Evolutionary conservation across 2,888 invertebrate genomes (phyloP), one percentile per base, ranked within the genome.

Genomic region (Tuta absoluta): DNA sequence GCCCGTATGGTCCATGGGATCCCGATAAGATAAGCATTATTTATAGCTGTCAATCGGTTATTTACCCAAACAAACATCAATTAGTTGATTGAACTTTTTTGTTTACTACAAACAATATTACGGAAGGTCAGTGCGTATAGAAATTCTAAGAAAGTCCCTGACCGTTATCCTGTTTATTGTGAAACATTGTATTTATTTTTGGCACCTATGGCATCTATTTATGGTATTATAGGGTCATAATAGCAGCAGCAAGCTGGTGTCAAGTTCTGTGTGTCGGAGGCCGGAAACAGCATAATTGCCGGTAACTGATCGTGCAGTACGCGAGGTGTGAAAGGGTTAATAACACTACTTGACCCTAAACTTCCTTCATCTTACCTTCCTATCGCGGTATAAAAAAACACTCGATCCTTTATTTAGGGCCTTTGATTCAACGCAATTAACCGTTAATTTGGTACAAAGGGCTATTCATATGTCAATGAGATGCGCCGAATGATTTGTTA

Each of bases 281-380:
- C 85, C 88, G 89, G 89, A 90, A 87, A 81, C 75, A 68, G 71
- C 71, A 81, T 90, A 89, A 90, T 89, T 87, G 84, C 79, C 79
- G 84, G 89, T 87, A 87, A 87, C 85, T 79, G 86, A 89, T 87
- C 85, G 82, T 78, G 82, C 80, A 83, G 83, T 85, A 84, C 84
- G 70, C 72, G 79, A 87, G 86, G 90, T 88, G 90, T 87, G 85
- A 89, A 87, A 84, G 87, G 89, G 87, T 89, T 89, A 90, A 89
- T 85, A 89, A 86, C 89, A 88, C 83, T 81, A 79, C 83, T 89
- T 89, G 88, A 89, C 89, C 90, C 73, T 80, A 76, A 78, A 79
- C 79, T 82, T 80, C 76, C 78, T 81, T 79, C 75, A 76, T 79
- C 77, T 78, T 75, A 70, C 69, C 48, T 28, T 12, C 37, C 62